A percentile compares a stretch with the other conserved stretches of the same genome.
Conservation (phyloP, 2,797 vertebrate genomes). For the Threskiornis aethiopicus region DNA sequence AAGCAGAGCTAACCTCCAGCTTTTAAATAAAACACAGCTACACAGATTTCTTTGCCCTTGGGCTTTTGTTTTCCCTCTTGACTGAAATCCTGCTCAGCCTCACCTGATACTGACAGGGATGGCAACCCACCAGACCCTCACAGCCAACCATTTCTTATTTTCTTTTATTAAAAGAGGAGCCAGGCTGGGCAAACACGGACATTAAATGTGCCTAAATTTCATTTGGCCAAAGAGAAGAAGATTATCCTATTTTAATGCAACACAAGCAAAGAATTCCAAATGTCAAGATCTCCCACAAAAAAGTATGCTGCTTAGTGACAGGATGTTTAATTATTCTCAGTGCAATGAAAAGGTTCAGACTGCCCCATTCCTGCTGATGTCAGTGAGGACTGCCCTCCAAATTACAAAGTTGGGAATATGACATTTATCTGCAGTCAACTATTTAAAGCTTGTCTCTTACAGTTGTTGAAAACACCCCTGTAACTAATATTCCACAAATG, state of each 20-base stretch:
- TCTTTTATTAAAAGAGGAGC: slow-evolving; percentile 4
- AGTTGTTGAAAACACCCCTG: neutral
- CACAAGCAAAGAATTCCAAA: slow-evolving; percentile 41
- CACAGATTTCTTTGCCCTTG: slow-evolving; percentile 44
- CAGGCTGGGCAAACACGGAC: neutral
- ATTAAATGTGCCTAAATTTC: slow-evolving; percentile 45
- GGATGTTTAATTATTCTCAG: slow-evolving; percentile 19
- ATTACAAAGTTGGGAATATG: neutral
- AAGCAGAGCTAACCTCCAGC: slow-evolving; percentile 48
- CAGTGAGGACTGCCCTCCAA: neutral
- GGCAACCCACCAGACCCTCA: slow-evolving; percentile 30
- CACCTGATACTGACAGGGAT: slow-evolving; percentile 58
- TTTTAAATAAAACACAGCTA: slow-evolving; percentile 56
- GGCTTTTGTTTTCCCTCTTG: slow-evolving; percentile 54
- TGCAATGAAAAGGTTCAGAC: neutral
- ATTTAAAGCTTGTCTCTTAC: neutral
- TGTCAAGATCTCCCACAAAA: slow-evolving; percentile 36
- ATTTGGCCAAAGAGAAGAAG: slow-evolving; percentile 36
- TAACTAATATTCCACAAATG: neutral
- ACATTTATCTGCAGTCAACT: neutral
- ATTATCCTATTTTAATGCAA: slow-evolving; percentile 51
- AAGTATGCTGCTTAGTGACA: slow-evolving; percentile 12
- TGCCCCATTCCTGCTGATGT: slow-evolving; percentile 5
- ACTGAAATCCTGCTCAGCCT: slow-evolving; percentile 57
- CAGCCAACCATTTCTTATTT: slow-evolving; percentile 38